phyloP scores from a whole-genome alignment of 2,797 vertebrate species.

The Danio choprae region DNA sequence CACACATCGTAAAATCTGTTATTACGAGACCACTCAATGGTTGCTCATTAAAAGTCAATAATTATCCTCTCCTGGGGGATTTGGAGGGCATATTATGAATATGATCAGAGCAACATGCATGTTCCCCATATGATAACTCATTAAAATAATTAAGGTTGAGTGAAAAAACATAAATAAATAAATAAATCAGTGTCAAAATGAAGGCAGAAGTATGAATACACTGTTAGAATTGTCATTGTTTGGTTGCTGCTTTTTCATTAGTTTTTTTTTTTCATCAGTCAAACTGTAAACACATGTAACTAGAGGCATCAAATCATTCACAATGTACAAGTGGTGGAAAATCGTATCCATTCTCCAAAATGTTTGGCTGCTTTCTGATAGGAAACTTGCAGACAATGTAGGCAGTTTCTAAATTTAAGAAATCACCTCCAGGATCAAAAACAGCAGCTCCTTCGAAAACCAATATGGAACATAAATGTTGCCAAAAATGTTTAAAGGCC shows the following conservation, averaged over 20 bases:
- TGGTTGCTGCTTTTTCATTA: neutral
- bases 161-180: slow-evolving; percentile 5
- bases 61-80: slow-evolving; percentile 10
- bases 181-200: neutral
- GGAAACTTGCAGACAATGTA: slow-evolving; percentile 33
- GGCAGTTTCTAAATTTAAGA: slow-evolving; percentile 46
- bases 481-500: slow-evolving; percentile 38
- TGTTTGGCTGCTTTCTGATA: slow-evolving; percentile 39
- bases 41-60: slow-evolving; percentile 35
- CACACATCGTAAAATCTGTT: slow-evolving; percentile 16
- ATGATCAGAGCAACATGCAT: neutral
- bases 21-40: slow-evolving; percentile 11
- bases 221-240: neutral
- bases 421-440: slow-evolving; percentile 35
- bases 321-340: slow-evolving; percentile 41
- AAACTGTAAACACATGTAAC: slow-evolving; percentile 19
- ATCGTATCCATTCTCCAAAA: slow-evolving; percentile 47
- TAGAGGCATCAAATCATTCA: slow-evolving; percentile 36
- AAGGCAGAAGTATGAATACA: neutral
- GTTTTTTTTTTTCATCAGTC: neutral
- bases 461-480: slow-evolving; percentile 54
- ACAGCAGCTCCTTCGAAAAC: slow-evolving; percentile 30
- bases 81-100: neutral
- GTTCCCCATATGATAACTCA: slow-evolving; percentile 1
- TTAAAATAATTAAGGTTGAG: neutral